Base-by-base conservation (phyloP, 2,888 invertebrate species). In the Drosophila sordidula region DNA sequence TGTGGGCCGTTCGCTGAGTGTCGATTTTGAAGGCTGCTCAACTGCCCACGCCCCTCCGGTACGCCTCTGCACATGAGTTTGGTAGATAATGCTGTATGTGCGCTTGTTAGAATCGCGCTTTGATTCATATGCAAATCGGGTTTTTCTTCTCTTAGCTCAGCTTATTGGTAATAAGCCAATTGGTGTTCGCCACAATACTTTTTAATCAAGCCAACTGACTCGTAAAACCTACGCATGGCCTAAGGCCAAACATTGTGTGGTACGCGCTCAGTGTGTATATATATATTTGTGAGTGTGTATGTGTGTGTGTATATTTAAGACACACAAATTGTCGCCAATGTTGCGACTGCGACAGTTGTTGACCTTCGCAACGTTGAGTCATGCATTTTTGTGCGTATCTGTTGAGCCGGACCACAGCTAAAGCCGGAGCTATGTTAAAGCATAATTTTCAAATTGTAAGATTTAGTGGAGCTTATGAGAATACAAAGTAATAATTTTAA, bases 131-230 rank as follows among this genome's bases (percentile, higher is more conserved):
- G 87, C 75, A 89, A 83, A 89, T 68, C 89, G 71, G 55, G 78
- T 77, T 70, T 74, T 70, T 71, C 62, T 64, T 44, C 29, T 32
- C 64, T 64, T 14, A 34, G 52, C 58, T 34, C 32, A 29, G 77
- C 76, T 87, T 80, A 84, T 84, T 74, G 87, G 87, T 87, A 89
- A 87, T 89, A 77, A 75, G 82, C 83, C 87, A 84, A 89, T 83
- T 83, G 83, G 81, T 81, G 85, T 89, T 79, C 79, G 82, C 80
- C 80, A 82, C 78, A 86, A 71, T 81, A 70, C 70, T 68, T 66
- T 78, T 77, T 80, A 89, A 83, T 89, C 87, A 89, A 87, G 81
- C 63, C 57, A 79, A 70, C 69, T 49, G 55, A 66, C 75, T 55
- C 65, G 71, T 68, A 45, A 78, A 70, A 63, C 83, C 83, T 89